These are phyloP conservation scores for Heterodera schachtii DNA, from an alignment of 1,140 invertebrate species.

Conservation along the genomic window DNA sequence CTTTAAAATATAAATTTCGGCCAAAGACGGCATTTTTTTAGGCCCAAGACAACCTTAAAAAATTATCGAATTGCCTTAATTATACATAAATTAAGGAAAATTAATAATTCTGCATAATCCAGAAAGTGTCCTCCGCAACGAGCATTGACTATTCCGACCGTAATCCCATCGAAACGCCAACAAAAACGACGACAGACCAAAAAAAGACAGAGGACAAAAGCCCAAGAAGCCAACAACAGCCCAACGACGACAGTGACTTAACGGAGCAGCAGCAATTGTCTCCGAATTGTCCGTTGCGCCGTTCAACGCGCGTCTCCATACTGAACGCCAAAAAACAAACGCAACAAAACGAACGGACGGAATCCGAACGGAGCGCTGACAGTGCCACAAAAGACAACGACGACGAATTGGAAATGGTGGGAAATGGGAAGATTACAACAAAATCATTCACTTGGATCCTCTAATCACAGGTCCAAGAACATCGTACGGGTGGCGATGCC, in stretches of 20 bases:
- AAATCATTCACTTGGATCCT: neutral
- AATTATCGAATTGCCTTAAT: no score
- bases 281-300: slow-evolving; percentile 38
- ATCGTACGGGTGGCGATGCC: neutral
- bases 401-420: slow-evolving; percentile 4
- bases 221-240: neutral
- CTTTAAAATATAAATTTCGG: no score
- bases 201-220: neutral
- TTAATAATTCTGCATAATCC: neutral
- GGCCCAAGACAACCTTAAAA: no score
- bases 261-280: neutral
- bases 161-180: neutral
- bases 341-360: slow-evolving; percentile 26
- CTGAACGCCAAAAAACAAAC: slow-evolving; percentile 58
- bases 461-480: slow-evolving; percentile 32
- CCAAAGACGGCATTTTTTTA: no score
- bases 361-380: neutral
- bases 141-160: neutral
- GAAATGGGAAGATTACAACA: neutral
- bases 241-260: neutral
- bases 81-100: no score
- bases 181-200: slow-evolving; percentile 5
- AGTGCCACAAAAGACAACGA: neutral
- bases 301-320: slow-evolving; percentile 49
- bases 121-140: neutral